A percentile compares a stretch with the other conserved stretches of the same genome.
Conservation (phyloP, 1,140 invertebrate genomes). For the Platyura marginata region DNA sequence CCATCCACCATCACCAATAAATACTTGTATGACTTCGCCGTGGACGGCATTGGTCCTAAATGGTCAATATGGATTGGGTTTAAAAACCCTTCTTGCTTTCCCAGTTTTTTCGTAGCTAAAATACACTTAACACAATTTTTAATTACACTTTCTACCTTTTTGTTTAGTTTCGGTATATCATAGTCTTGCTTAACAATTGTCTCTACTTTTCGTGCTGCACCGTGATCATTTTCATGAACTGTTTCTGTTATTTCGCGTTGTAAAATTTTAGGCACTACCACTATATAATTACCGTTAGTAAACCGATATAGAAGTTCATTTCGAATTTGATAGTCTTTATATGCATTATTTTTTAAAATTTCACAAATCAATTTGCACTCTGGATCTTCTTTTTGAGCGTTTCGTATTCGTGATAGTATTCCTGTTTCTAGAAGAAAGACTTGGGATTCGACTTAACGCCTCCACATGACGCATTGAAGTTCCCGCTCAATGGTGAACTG, state of each 20-base stretch:
- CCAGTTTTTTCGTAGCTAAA: constrained; percentile 11
- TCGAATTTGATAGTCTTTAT: constrained; percentile 10
- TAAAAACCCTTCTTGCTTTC: constrained; percentile 24
- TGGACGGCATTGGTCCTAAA: constrained; percentile 16
- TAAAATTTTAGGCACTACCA: constrained; percentile 15
- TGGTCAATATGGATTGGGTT: constrained; percentile 11
- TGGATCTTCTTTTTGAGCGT: constrained; percentile 4
- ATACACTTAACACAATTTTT: constrained; percentile 16
- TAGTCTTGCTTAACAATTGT: constrained; percentile 19
- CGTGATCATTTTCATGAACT: constrained; percentile 20
- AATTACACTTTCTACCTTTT: constrained; percentile 15
- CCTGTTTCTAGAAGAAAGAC: constrained; percentile 4
- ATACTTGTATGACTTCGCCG: constrained; percentile 23
- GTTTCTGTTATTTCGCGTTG: constrained; percentile 12
- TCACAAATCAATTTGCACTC: background rate
- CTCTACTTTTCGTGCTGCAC: constrained; percentile 19
- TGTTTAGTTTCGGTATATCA: constrained; percentile 16
- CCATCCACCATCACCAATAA: no score
- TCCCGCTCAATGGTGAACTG: constrained; percentile 9
- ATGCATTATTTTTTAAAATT: constrained; percentile 8
- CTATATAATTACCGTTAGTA: constrained; percentile 6
- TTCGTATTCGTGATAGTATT: background rate
- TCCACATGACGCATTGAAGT: constrained; percentile 11
- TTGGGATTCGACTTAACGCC: constrained; percentile 8
- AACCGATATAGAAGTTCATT: constrained; percentile 11